Base-by-base conservation (phyloP, 2,113 vertebrate genomes). In the Pica pica region DNA sequence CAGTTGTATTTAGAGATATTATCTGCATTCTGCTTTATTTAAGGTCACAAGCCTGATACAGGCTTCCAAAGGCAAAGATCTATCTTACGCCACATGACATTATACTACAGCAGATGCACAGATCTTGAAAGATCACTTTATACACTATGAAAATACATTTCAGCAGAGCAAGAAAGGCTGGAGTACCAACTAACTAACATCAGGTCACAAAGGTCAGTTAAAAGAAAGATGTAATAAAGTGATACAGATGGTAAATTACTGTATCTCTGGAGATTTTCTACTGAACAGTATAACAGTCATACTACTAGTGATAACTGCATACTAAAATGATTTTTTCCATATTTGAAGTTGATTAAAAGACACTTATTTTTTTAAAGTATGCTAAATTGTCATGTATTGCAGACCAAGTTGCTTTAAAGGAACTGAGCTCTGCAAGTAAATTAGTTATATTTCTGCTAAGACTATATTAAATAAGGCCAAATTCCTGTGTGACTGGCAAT, bases 331-430 rank as follows among this genome's bases (percentile, higher is more conserved):
- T 1, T 46, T 68, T 55, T 86, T 57, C 59, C 16, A 16, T 55
- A 56, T 83, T 86, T 83, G 80, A 87, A 93, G 21, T 20, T 85
- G 70, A 95, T 91, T 85, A 80, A 94, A 95, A 39, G 9, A 79
- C 56, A 31, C 13, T 19, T 49, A 19, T 61, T 80, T 86, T 83
- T 63, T 31, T 3, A 33, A 85, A 90, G 50, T 37, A 86, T 26
- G 60, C 33, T 60, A 56, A 70, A 80, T 60, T 77, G 24, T 52
- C 55, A 15, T 24, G 20, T 49, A 83, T 59, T 74, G 20, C 73
- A 63, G 78, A 57, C 24, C 42, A 73, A 93, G 33, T 27, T 2
- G 2, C 41, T 78, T 28, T 68, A 56, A 74, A 74, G 31, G 47
- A 95, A 81, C 20, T 8, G 30, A 90, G 56, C 31, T 59, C 73